Conservation (phyloP, 1,140 invertebrate species). For the Tenebrio molitor region DNA sequence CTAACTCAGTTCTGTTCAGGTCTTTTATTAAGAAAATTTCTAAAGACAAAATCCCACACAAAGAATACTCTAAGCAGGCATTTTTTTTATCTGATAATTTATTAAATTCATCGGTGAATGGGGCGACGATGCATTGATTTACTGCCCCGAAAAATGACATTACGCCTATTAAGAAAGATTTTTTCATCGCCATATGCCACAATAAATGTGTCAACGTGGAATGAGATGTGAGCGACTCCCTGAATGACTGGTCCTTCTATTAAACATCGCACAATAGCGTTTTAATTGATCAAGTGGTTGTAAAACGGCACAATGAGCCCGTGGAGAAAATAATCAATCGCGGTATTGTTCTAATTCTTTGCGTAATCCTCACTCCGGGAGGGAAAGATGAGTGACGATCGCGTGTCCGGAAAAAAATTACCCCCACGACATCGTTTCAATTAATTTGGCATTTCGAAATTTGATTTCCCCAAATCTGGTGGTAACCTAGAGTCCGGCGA, state of each 20-base stretch:
- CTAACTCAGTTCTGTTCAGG: slow-evolving; percentile 38
- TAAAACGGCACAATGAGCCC: too few species aligned
- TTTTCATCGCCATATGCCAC: not conserved
- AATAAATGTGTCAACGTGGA: too few species aligned
- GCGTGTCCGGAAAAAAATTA: not conserved
- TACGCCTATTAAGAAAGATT: not conserved
- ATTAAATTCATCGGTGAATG: not conserved
- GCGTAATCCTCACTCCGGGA: too few species aligned
- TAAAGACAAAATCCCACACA: slow-evolving; percentile 2
- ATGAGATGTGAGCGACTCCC: too few species aligned
- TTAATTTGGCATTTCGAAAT: not conserved
- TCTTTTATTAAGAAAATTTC: slow-evolving; percentile 15
- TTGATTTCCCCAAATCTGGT: not conserved
- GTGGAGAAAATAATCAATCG: not conserved
- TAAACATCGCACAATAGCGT: too few species aligned
- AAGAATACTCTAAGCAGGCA: too few species aligned
- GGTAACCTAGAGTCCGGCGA: not conserved
- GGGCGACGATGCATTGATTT: not conserved
- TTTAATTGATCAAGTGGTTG: too few species aligned
- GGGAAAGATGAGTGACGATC: not conserved
- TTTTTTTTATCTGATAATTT: too few species aligned
- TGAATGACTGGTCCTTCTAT: too few species aligned
- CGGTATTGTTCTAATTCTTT: not conserved
- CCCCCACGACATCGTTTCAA: not conserved
- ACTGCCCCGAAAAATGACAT: not conserved